phyloP scores from a whole-genome alignment of 2,888 invertebrate genomes.

The Amphipyra tragopoginis region DNA sequence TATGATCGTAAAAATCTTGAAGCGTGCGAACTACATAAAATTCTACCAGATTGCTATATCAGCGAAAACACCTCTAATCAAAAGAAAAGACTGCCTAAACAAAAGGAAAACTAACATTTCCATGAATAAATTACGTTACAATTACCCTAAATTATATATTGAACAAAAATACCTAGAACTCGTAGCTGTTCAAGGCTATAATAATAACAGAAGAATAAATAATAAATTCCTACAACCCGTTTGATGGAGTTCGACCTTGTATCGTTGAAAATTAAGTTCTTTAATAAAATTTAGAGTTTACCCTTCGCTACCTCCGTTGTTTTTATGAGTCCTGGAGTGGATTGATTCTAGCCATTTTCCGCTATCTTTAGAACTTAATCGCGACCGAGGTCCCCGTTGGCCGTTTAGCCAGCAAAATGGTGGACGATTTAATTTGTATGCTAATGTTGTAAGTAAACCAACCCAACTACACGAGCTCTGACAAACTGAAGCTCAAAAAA shows the following conservation, averaged over 20 bases:
- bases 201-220: constrained; percentile 6
- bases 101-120: constrained; percentile 15
- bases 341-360: constrained; percentile 49
- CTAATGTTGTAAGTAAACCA: constrained; percentile 73
- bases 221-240: constrained; percentile 4
- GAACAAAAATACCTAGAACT: constrained; percentile 1
- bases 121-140: constrained; percentile 28
- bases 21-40: constrained; percentile 19
- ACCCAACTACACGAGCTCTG: constrained; percentile 45
- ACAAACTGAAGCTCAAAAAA: constrained; percentile 39
- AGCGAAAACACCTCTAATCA: neutral
- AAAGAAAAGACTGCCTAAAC: neutral
- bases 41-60: constrained; percentile 21
- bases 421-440: constrained; percentile 82
- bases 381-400: constrained; percentile 52
- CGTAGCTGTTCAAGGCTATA: constrained; percentile 10
- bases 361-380: constrained; percentile 75
- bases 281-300: neutral
- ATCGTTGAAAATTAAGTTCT: neutral
- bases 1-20: constrained; percentile 22
- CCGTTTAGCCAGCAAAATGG: constrained; percentile 66
- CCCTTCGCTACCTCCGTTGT: neutral
- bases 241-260: constrained; percentile 2
- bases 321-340: constrained; percentile 31
- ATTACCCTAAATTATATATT: constrained; percentile 36